Evolutionary conservation across 2,888 invertebrate genomes (phyloP), one percentile per base, ranked within the genome.

Genomic region (Diachrysia chrysitis): DNA sequence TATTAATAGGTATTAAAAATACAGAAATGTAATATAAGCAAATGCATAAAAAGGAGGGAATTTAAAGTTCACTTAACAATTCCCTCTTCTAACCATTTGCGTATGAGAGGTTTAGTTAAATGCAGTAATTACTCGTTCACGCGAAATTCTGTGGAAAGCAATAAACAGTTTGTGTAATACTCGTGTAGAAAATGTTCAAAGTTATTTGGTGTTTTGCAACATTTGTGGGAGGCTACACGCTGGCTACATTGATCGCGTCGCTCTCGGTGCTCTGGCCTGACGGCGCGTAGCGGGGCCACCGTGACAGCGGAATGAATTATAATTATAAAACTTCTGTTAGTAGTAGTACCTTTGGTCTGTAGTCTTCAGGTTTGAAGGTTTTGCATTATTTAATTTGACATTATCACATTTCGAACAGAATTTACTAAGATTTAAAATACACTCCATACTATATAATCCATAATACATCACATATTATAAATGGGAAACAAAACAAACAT

Each of bases 201-300:
- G 71, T 72, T 76, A 78, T 78, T 79, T 70, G 71, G 63, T 73
- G 58, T 72, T 73, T 63, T 66, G 63, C 71, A 71, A 23, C 67
- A 63, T 72, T 71, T 71, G 68, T 63, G 67, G 21, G 69, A 69
- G 73, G 69, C 66, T 76, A 74, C 63, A 65, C 66, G 70, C 63
- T 73, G 60, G 71, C 66, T 61, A 67, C 81, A 83, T 84, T 78
- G 82, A 76, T 79, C 69, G 72, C 58, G 69, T 69, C 67, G 73
- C 63, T 57, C 66, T 53, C 51, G 25, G 58, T 70, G 53, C 67
- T 71, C 51, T 56, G 64, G 60, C 62, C 65, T 70, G 61, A 66
- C 58, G 59, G 67, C 53, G 23, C 51, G 25, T 46, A 9, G 46
- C 6, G 61, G 14, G 63, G 73, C 66, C 56, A 63, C 16, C 0